phyloP scores from a whole-genome alignment of 2,113 vertebrate species.

The Brachyhypopomus occidentalis region DNA sequence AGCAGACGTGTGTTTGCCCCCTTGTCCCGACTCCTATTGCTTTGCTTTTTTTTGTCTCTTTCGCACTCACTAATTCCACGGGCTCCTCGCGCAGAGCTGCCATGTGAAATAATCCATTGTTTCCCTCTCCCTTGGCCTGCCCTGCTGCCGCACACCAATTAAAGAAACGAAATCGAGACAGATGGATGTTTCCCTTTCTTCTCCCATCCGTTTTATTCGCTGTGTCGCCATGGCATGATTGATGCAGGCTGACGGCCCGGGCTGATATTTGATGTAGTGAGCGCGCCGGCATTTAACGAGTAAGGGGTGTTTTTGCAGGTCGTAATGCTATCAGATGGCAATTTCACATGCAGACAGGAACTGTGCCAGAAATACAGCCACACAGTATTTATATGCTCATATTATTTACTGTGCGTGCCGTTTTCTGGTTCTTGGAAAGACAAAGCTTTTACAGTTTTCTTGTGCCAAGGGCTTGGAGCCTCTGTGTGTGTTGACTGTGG shows the following conservation, averaged over 20 bases:
- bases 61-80: constrained; percentile 48
- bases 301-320: constrained; percentile 46
- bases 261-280: constrained; percentile 52
- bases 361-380: constrained; percentile 19
- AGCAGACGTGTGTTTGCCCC: constrained; percentile 47
- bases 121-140: constrained; percentile 63
- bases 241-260: constrained; percentile 45
- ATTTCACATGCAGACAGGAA: constrained; percentile 44
- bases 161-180: constrained; percentile 71
- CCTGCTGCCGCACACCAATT: constrained; percentile 65
- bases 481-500: constrained; percentile 25
- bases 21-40: constrained; percentile 45
- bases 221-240: constrained; percentile 61
- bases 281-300: constrained; percentile 42
- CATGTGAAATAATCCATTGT: constrained; percentile 76
- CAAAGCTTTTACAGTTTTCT: constrained; percentile 36
- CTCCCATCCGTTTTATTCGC: constrained; percentile 68
- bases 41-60: constrained; percentile 22
- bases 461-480: constrained; percentile 16
- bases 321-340: constrained; percentile 45
- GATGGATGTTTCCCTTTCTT: constrained; percentile 59
- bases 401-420: constrained; percentile 39
- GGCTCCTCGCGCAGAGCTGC: constrained; percentile 51
- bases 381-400: constrained; percentile 13
- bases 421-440: constrained; percentile 36